phyloP scores from a whole-genome alignment of 2,888 invertebrate genomes.

The Epirrhoe alternata region DNA sequence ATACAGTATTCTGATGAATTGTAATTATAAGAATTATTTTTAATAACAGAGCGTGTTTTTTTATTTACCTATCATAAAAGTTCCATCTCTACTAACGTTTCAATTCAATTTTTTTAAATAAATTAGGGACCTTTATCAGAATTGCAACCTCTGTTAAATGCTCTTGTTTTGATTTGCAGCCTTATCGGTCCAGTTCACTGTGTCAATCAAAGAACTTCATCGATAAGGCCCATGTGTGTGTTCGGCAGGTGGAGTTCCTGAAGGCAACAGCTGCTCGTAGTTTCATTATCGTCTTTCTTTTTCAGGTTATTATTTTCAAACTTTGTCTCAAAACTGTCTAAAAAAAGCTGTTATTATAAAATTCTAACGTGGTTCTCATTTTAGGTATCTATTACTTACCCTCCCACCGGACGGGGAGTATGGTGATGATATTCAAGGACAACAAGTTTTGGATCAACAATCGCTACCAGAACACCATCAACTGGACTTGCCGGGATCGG shows the following conservation, averaged over 20 bases:
- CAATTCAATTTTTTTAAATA: not conserved
- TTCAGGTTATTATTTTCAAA: constrained; percentile 14
- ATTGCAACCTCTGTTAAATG: not conserved
- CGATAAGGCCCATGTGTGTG: not conserved
- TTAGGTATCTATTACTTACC: constrained; percentile 80
- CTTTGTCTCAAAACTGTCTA: not conserved
- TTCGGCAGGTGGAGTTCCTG: not conserved
- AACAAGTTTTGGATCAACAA: constrained; percentile 83
- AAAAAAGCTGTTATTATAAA: not conserved
- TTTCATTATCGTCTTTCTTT: constrained; percentile 5
- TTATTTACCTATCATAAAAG: constrained; percentile 35
- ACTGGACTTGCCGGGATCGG: constrained; percentile 79
- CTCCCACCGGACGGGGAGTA: constrained; percentile 79
- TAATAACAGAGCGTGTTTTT: constrained; percentile 28
- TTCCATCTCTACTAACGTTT: not conserved
- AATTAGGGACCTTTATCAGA: not conserved
- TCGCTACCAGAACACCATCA: constrained; percentile 79
- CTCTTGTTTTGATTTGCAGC: not conserved
- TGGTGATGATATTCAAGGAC: constrained; percentile 80
- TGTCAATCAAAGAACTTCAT: not conserved
- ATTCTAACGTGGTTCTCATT: constrained; percentile 48
- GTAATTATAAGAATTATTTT: constrained; percentile 36
- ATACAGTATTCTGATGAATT: constrained; percentile 75
- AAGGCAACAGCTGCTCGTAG: not conserved
- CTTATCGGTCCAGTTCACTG: no score